Evolutionary conservation across 2,797 vertebrate species (phyloP), one percentile per base, ranked within the genome.

Genomic region (Tokudaia tokunoshimensis): DNA sequence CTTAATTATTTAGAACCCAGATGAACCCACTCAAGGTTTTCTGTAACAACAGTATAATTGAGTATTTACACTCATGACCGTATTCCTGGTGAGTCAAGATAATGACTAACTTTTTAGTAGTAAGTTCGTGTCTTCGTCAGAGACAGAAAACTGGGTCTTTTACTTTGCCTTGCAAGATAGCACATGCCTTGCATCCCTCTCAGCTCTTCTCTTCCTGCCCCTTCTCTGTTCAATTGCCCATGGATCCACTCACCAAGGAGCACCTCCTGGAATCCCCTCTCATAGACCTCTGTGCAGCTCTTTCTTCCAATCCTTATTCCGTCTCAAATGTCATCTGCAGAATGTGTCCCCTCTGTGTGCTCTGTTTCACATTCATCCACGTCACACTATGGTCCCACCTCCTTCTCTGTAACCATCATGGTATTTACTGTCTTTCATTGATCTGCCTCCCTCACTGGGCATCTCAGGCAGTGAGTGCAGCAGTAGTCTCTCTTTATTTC

Each of bases 321-420:
- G 5, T 10, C 63, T 61, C 26, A 14, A 44, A 15, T 15, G 84
- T 57, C 84, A 0, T 59, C 72, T 34, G 12, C 29, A n/a, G 8
- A 44, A 26, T 4, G 26, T 6, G 20, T 14, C 41, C 34, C 37
- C 44, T 34, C 15, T 15, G 13, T 9, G 50, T 20, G n/a, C 20
- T 50, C 22, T 50, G 10, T 2, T 1, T 41, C 9, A 41, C 0
- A 0, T 65, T 0, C 2, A n/a, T 67, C 9, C 17, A n/a, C 17
- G 37, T 7, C 8, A 14, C 26, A 1, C 19, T 72, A 29, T 24
- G 2, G 44, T 41, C 31, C 34, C 17, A 26, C 3, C 0, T 1
- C 10, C 44, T 65, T 47, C 70, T 80, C 20, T 2, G 1, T 3
- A 20, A 19, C 31, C 17, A 47, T 6, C 31, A 3, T 31, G 67